Evolutionary conservation across 2,888 invertebrate genomes (phyloP), one percentile per base, ranked within the genome.

Genomic region (Stenichneumon culpator): DNA sequence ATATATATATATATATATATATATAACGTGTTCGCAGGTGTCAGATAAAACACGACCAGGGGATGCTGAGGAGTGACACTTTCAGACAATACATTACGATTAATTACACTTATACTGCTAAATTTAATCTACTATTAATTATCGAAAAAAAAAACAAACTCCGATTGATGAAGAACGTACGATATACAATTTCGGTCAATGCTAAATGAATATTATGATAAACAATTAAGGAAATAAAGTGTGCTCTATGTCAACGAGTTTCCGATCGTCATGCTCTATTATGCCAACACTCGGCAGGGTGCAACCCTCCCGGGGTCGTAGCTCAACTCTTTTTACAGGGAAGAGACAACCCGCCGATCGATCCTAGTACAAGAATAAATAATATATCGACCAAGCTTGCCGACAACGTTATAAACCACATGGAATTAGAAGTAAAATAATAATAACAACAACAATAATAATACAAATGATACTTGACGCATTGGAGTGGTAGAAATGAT

Each of bases 1-100:
- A 44, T 11, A 11, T 16, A 4, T 47, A 32, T 70, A 25, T n/a
- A 9, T 19, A 7, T 44, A 68, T 22, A 68, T 22, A 25, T 63
- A 19, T 47, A 54, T 28, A 77, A 65, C 77, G 67, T 52, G 65
- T 77, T 70, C 74, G 60, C 77, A 63, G 72, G 85, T 77, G 85
- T 60, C 54, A 82, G 80, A 73, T 69, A 83, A 87, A 86, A 83
- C 87, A 89, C 88, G 92, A 92, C 91, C 92, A 90, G 89, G 89
- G 93, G 93, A 93, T 93, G 93, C 91, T 85, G 89, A 88, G 88
- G 91, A 93, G 93, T 93, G 93, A 93, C 92, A 93, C 89, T 93
- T 93, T 93, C 93, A 93, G 93, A 93, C 93, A 93, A 93, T 93
- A 93, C 93, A 93, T 92, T 93, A 93, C 91, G 89, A 93, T 93